These are phyloP conservation scores for Rhincodon typus DNA, from an alignment of 2,797 vertebrate species.

Conservation along the genomic window DNA sequence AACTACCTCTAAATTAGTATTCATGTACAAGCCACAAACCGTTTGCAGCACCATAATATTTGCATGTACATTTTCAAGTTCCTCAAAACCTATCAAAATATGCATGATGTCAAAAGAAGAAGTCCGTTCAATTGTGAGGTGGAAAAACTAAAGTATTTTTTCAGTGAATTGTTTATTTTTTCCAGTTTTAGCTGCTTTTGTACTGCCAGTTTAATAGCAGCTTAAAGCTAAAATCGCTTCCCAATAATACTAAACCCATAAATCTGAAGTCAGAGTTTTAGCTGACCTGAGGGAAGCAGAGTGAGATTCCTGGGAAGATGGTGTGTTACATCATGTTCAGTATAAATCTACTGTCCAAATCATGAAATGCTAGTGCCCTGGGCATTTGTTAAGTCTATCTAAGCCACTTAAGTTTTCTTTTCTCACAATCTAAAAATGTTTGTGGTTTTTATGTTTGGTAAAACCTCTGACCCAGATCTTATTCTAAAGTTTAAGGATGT, in stretches of 20 bases:
- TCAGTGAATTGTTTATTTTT: neutral
- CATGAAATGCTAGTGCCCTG: neutral
- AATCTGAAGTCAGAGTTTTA: neutral
- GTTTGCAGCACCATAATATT: neutral
- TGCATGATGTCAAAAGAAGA: neutral
- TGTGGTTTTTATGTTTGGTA: neutral
- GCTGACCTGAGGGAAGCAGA: neutral
- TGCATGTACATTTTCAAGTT: neutral
- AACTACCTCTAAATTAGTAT: neutral
- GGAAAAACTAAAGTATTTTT: neutral
- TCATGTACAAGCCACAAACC: neutral
- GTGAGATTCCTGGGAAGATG: neutral
- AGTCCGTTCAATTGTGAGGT: neutral
- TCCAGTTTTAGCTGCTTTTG: neutral
- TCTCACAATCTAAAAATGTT: neutral
- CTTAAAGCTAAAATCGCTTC: neutral
- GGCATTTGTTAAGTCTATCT: neutral
- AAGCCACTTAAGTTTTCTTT: neutral
- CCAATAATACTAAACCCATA: neutral
- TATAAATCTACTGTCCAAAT: neutral
- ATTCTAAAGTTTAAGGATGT: neutral
- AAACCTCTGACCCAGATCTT: neutral
- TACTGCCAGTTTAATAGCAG: neutral
- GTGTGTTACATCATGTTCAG: neutral
- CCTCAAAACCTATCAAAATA: neutral